Base-by-base conservation (phyloP, 2,797 vertebrate genomes). In the Lateolabrax maculatus region DNA sequence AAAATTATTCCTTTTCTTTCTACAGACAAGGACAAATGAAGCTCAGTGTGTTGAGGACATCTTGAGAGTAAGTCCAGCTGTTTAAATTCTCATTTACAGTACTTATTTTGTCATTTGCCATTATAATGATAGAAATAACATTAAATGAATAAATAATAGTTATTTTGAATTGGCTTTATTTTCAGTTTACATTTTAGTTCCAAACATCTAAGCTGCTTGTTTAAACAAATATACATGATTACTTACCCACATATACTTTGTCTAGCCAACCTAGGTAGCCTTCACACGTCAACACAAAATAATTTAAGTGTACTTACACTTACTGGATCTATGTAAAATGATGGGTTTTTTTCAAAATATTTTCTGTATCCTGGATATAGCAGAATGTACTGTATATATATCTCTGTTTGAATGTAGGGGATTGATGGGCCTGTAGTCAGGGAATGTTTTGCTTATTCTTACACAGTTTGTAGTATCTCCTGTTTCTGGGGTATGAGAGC, bases 1-100 rank as follows among this genome's bases (percentile, higher is more conserved):
- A 23, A 58, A 12, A 6, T 7, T 48, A 18, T 64, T 58, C 0
- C 9, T 43, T 60, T 78, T 0, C 18, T 23, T 71, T 84, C 49
- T 64, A 87, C 95, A 97, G 95, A 94, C 94, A 2, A 95, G 91
- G 80, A 87, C 96, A 79, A 95, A 93, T 96, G 97, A 99, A 89
- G 94, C 84, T 52, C 95, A 95, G 56, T 96, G 96, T 84, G 97
- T 98, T 41, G 96, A 98, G 89, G 97, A 97, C 76, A 98, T 99
- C 88, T 91, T 99, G 86, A 97, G 94, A 96, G 98, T 99, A 90
- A 95, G 96, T 93, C 9, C 29, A 63, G 21, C 37, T 71, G 3
- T 53, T 58, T 23, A 9, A 16, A 8, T 63, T 60, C 23, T 63
- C 5, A 37, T 72, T 71, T 52, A 64, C 19, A 19, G 9, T 57